Conservation (phyloP, 2,888 invertebrate genomes). For the Malachius bipustulatus region DNA sequence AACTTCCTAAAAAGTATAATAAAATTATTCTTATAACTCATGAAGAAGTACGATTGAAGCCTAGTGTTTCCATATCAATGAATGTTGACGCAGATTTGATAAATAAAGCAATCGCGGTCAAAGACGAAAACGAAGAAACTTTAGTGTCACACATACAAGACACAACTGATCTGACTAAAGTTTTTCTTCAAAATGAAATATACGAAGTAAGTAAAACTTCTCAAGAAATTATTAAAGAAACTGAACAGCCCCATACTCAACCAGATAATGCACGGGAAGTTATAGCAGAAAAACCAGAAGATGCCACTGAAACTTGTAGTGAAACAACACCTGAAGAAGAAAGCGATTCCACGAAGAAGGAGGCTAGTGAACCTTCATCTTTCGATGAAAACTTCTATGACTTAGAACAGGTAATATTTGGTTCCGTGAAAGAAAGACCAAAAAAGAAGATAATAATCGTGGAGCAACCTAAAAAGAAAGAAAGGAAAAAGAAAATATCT, state of each 20-base stretch:
- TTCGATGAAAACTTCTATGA: conserved; percentile 26
- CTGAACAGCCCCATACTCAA: no score
- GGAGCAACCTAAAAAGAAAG: conserved; percentile 16
- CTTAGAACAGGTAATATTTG: conserved; percentile 48
- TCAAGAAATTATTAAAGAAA: not conserved
- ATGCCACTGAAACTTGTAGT: not conserved
- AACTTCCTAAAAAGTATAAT: conserved; percentile 23
- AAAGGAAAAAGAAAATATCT: conserved; percentile 16
- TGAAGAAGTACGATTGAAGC: conserved; percentile 56
- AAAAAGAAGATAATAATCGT: conserved; percentile 17
- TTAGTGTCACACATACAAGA: not conserved
- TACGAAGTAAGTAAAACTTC: not conserved
- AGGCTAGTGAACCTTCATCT: not conserved
- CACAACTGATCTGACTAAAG: not conserved
- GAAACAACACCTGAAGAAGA: conserved; percentile 11
- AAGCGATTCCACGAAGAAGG: no score
- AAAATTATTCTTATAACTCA: conserved; percentile 59
- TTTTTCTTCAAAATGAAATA: no score
- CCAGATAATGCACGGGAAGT: no score
- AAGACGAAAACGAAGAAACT: not conserved
- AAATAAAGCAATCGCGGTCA: conserved; percentile 22
- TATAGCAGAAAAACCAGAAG: conserved; percentile 1
- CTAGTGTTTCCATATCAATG: conserved; percentile 53
- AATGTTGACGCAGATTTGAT: no score
- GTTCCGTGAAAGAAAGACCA: conserved; percentile 48